Evolutionary conservation across 2,113 vertebrate species (phyloP), one percentile per base, ranked within the genome.

Genomic region (Campylomormyrus numenius): DNA sequence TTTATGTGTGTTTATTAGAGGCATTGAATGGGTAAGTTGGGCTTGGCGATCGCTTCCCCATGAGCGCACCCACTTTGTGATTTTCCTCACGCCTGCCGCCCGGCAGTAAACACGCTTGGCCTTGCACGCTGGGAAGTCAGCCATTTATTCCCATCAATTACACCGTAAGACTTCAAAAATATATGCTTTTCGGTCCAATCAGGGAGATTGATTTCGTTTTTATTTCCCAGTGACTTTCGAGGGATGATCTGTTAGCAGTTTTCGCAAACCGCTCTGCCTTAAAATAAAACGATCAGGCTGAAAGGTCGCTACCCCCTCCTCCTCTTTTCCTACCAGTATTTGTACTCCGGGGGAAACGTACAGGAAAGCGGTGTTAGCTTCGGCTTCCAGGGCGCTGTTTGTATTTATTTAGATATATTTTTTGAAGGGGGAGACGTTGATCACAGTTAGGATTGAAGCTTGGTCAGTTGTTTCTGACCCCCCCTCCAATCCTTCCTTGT

Each of bases 71-170:
- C 77, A 45, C 45, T 27, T 48, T 58, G 46, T 85, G 31, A 85
- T 91, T 85, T 91, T 52, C 84, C 90, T 45, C 88, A 85, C 70
- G 88, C 91, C 88, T 85, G 80, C 85, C 89, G 90, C 46, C 90
- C 88, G 91, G 91, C 89, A 86, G 87, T 90, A 90, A 89, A 91
- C 89, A 92, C 91, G 90, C 53, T 86, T 91, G 92, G 90, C 92
- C 89, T 92, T 27, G 24, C 88, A 92, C 88, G 80, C 84, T 88
- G 70, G 88, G 42, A 90, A 83, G 46, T 66, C 88, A 31, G 53
- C 56, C 56, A 66, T 91, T 35, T 89, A 89, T 45, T 85, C 46
- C 45, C 21, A 88, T 42, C 80, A 31, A 35, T 89, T 89, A 49
- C 27, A 52, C 89, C 24, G 35, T 49, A 48, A 52, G 39, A 1